phyloP scores from a whole-genome alignment of 1,140 invertebrate genomes.

The Ceratitis capitata region DNA sequence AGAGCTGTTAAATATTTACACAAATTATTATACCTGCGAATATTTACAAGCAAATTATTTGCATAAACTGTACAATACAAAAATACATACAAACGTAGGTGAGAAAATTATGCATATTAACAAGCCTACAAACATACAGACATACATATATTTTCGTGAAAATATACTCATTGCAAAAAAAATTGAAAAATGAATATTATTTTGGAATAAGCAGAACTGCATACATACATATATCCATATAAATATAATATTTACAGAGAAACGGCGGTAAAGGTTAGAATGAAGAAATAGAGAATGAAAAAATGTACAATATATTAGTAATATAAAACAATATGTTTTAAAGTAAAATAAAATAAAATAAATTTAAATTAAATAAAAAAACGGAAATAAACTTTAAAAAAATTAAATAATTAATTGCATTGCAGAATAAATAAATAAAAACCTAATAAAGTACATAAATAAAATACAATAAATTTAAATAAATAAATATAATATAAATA shows the following conservation, averaged over 20 bases:
- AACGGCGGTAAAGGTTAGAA: too few relatives aligned
- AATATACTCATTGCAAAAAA: conserved; percentile 3
- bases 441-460: too few relatives aligned
- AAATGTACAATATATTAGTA: too few relatives aligned
- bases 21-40: conserved; percentile 10
- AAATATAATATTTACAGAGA: not conserved
- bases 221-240: not conserved
- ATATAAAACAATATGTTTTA: too few relatives aligned
- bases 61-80: not conserved
- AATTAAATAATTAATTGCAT: too few relatives aligned
- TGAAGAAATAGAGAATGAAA: too few relatives aligned
- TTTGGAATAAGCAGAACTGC: not conserved
- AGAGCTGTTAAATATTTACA: conserved; percentile 34
- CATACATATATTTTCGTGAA: conserved; percentile 23
- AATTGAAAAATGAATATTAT: not conserved
- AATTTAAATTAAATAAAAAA: not conserved
- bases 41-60: not conserved
- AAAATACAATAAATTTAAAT: too few relatives aligned
- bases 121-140: not conserved
- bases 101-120: not conserved
- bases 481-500: too few relatives aligned
- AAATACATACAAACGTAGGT: not conserved
- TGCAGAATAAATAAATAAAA: too few relatives aligned
- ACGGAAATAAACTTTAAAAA: not conserved
- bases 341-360: not conserved